Base-by-base conservation (phyloP, 2,113 vertebrate genomes). In the Ariopsis seemanni region DNA sequence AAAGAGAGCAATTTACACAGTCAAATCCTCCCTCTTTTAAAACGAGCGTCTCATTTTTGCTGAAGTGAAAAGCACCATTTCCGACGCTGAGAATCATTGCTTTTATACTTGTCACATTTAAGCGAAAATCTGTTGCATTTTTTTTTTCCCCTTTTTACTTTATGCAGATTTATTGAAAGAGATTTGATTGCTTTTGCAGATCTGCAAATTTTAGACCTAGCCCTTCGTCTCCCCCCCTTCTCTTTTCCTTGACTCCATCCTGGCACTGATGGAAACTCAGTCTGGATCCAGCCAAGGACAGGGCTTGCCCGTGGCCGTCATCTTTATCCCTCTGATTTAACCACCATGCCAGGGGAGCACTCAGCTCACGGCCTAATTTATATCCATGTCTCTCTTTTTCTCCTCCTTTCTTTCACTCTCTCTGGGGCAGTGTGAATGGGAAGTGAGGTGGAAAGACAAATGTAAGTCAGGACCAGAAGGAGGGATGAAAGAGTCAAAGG, bases 151-250 rank as follows among this genome's bases (percentile, higher is more conserved):
- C 75, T 86, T 87, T 52, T 87, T 84, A 90, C 90, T 93, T 88
- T 91, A 93, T 94, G 90, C 91, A 93, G 92, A 95, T 94, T 93
- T 93, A 93, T 93, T 93, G 91, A 93, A 90, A 91, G 89, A 81
- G 88, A 14, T 91, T 90, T 94, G 93, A 94, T 94, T 89, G 82
- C 91, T 94, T 93, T 91, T 91, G 86, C 93, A 93, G 92, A 80
- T 79, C 0, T 84, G 27, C 79, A 62, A 18, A 81, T 81, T 81
- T 81, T 55, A 53, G n/a, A 62, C 58, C 72, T 82, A 62, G 22
- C 83, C 74, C 79, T 62, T 27, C 60, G 50, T 83, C 57, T 75
- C 85, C 80, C n/a, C 53, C 83, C 25, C 42, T 11, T 18, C 63
- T 58, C 88, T 81, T 65, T 57, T 78, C 50, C 82, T 52, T 30